phyloP scores from a whole-genome alignment of 2,888 invertebrate species.

The Eledona agricola region DNA sequence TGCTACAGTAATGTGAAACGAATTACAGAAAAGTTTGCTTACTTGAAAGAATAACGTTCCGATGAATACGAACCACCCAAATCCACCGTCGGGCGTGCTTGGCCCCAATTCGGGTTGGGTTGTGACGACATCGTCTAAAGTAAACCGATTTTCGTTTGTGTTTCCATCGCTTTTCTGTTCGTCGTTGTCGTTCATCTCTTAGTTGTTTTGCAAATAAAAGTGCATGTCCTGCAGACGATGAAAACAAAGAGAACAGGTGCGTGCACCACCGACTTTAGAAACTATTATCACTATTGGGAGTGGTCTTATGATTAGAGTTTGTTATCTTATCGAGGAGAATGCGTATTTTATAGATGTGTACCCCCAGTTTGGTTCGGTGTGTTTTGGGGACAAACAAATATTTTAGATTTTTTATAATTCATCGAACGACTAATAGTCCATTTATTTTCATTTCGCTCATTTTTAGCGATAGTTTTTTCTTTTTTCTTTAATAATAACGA shows the following conservation, averaged over 20 bases:
- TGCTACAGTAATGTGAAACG: background rate
- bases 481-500: no score
- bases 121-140: slow-evolving; percentile 68
- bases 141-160: slow-evolving; percentile 11
- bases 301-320: slow-evolving; percentile 17
- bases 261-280: slow-evolving; percentile 1
- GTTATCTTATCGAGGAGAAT: slow-evolving; percentile 24
- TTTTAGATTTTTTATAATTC: no score
- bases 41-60: slow-evolving; percentile 70
- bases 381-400: slow-evolving; percentile 10
- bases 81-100: slow-evolving; percentile 71
- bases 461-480: no score
- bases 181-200: slow-evolving; percentile 15
- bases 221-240: slow-evolving; percentile 1
- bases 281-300: slow-evolving; percentile 3
- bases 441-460: no score
- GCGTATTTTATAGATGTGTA: slow-evolving; percentile 3
- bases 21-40: slow-evolving; percentile 41
- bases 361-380: slow-evolving; percentile 12
- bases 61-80: slow-evolving; percentile 72
- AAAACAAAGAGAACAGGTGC: slow-evolving; percentile 12
- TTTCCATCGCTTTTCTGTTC: slow-evolving; percentile 25
- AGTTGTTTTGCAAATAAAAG: slow-evolving; percentile 1
- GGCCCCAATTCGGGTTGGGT: slow-evolving; percentile 74
- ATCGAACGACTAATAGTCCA: no score